phyloP scores from a whole-genome alignment of 2,888 invertebrate genomes.

The Ichneumoninae sp. region DNA sequence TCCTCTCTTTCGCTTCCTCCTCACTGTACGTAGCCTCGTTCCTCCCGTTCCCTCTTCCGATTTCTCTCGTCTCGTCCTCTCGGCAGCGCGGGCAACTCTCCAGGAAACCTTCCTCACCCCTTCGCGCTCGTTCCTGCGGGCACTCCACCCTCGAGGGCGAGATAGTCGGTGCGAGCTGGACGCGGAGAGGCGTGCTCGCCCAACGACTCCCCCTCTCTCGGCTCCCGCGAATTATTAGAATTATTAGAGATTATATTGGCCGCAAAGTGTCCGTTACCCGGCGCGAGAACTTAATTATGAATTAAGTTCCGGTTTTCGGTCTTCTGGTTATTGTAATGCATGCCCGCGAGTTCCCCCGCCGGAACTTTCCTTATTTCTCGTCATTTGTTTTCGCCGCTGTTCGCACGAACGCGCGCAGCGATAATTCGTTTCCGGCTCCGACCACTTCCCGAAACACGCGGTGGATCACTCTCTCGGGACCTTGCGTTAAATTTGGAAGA shows the following conservation, averaged over 20 bases:
- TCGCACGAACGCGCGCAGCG: slow-evolving; percentile 6
- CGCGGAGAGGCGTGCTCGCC: slow-evolving; percentile 50
- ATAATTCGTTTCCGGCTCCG: slow-evolving; percentile 30
- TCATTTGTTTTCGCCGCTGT: slow-evolving; percentile 24
- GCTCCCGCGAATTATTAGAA: slow-evolving; percentile 80
- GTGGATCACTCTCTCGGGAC: slow-evolving; percentile 9
- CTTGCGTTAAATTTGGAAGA: slow-evolving; percentile 30
- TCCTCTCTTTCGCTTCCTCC: slow-evolving; percentile 62
- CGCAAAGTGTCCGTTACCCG: slow-evolving; percentile 80
- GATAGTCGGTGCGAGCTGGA: slow-evolving; percentile 34
- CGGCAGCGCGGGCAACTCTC: slow-evolving; percentile 78
- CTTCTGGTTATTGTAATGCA: slow-evolving; percentile 51
- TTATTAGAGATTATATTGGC: slow-evolving; percentile 83
- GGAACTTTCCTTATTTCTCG: slow-evolving; percentile 1
- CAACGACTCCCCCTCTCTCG: slow-evolving; percentile 19
- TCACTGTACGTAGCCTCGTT: slow-evolving; percentile 48
- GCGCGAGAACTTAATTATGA: slow-evolving; percentile 79
- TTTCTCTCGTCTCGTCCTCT: slow-evolving; percentile 73
- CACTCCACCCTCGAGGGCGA: slow-evolving; percentile 34
- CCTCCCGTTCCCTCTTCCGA: slow-evolving; percentile 64
- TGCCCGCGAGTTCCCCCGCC: neutral
- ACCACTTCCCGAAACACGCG: slow-evolving; percentile 30
- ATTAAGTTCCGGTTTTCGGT: slow-evolving; percentile 76
- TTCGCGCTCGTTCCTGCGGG: slow-evolving; percentile 29
- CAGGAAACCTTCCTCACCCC: slow-evolving; percentile 75